phyloP scores from a whole-genome alignment of 2,113 vertebrate species.

The Pampusana beccarii region DNA sequence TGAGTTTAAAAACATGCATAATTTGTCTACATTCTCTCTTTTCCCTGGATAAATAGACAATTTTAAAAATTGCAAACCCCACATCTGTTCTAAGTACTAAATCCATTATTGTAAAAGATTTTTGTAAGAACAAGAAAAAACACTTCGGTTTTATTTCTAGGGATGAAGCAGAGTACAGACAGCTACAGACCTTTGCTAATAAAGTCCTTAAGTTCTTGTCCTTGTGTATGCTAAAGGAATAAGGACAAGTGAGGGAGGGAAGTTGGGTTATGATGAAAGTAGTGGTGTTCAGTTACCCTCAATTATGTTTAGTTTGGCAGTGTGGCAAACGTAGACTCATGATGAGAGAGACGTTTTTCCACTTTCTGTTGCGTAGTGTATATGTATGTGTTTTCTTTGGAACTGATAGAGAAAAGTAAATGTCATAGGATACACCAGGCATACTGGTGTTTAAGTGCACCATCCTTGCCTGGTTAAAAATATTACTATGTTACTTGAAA shows the following conservation, averaged over 20 bases:
- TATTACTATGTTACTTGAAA: slow-evolving; percentile 1
- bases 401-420: slow-evolving; percentile 20
- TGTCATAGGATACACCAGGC: neutral
- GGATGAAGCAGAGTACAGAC: neutral
- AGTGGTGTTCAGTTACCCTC: neutral
- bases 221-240: neutral
- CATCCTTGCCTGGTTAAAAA: neutral
- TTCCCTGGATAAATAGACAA: neutral
- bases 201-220: neutral
- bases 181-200: neutral
- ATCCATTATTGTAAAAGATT: neutral
- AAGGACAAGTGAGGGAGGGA: neutral
- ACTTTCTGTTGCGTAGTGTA: neutral
- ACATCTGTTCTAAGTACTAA: neutral
- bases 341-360: neutral
- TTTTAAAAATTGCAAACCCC: neutral
- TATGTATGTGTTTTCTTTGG: neutral
- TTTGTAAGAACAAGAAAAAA: neutral
- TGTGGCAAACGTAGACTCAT: neutral
- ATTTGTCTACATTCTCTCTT: neutral
- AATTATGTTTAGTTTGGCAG: neutral
- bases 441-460: neutral
- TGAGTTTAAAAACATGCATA: neutral
- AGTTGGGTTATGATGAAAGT: neutral
- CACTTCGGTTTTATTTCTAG: neutral